phyloP scores from a whole-genome alignment of 1,140 invertebrate genomes.

The Xylocopa sonorina region DNA sequence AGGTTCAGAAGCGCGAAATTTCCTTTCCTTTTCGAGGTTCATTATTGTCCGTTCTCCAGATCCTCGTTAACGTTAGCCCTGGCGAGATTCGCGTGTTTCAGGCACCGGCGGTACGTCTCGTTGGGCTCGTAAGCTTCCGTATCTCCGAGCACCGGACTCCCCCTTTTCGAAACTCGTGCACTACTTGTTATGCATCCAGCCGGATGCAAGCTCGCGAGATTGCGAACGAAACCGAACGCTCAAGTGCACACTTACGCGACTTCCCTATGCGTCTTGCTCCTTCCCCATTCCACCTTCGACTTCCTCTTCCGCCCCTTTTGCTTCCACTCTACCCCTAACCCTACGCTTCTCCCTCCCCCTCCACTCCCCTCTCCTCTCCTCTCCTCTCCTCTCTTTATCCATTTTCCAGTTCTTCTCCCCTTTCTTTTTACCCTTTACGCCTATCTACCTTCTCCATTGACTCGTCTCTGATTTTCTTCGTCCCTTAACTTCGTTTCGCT shows the following conservation, averaged over 20 bases:
- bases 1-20: conserved; percentile 44
- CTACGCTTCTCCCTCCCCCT: background rate
- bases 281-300: background rate
- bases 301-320: background rate
- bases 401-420: too few relatives aligned
- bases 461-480: background rate
- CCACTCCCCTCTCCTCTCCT: background rate
- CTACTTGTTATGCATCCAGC: conserved; percentile 47
- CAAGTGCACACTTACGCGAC: conserved; percentile 40
- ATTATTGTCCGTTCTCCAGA: conserved; percentile 54
- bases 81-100: conserved; percentile 28
- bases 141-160: conserved; percentile 19
- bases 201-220: conserved; percentile 40
- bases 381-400: background rate
- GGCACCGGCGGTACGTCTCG: conserved; percentile 31
- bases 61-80: conserved; percentile 47
- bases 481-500: background rate
- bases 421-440: too few relatives aligned
- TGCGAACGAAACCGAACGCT: conserved; percentile 49
- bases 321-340: background rate
- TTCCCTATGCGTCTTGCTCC: background rate
- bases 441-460: background rate
- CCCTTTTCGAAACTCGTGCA: conserved; percentile 49
- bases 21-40: conserved; percentile 51
- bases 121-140: conserved; percentile 41